These are phyloP conservation scores for Mesochorus sp. DNA, from an alignment of 2,888 invertebrate species.

Conservation along the genomic window DNA sequence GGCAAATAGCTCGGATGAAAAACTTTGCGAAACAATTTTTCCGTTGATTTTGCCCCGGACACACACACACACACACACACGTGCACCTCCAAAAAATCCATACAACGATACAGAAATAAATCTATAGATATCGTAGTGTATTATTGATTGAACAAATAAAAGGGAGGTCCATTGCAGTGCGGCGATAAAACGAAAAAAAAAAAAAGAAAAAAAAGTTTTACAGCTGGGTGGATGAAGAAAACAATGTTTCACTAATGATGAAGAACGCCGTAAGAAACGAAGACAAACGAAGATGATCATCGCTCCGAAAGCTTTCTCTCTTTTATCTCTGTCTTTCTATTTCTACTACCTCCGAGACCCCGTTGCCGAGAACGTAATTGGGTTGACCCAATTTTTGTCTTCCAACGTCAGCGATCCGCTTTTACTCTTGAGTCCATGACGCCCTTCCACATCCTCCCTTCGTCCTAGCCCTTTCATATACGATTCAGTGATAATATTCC, in stretches of 20 bases:
- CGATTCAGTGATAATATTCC: conserved; percentile 55
- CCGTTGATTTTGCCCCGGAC: no score
- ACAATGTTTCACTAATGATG: conserved; percentile 54
- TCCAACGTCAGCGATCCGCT: conserved; percentile 61
- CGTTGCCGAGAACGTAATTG: conserved; percentile 65
- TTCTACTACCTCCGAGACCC: conserved; percentile 35
- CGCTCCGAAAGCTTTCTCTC: conserved; percentile 33
- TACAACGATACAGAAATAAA: no score
- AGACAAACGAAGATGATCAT: conserved; percentile 55
- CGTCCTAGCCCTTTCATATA: conserved; percentile 1
- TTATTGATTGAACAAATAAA: neutral
- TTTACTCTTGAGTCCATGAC: conserved; percentile 12
- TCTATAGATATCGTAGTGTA: neutral
- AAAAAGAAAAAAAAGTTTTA: neutral
- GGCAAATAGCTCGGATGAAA: no score
- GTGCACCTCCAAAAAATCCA: neutral
- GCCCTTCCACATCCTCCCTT: conserved; percentile 29
- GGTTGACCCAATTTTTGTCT: conserved; percentile 69
- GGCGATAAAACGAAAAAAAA: no score
- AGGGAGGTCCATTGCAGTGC: neutral
- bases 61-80: no score
- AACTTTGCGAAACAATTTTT: no score
- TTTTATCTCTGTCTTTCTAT: neutral
- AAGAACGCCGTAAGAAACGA: conserved; percentile 14
- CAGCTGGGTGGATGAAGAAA: conserved; percentile 17